Base-by-base conservation (phyloP, 2,888 invertebrate genomes). In the Eupelmus urozonus region DNA sequence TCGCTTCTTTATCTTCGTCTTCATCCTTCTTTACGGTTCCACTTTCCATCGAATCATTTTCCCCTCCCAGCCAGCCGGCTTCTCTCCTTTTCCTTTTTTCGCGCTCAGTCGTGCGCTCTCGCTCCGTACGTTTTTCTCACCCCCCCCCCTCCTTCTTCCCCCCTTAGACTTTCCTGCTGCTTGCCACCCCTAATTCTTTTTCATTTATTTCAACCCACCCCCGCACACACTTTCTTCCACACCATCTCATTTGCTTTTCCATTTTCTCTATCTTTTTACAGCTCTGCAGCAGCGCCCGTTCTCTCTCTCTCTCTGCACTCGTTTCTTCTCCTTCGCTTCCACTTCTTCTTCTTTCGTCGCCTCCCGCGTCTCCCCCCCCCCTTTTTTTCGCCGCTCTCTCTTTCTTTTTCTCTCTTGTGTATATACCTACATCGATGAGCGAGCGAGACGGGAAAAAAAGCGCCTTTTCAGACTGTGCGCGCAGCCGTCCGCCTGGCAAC, bases 181-280 rank as follows among this genome's bases (percentile, higher is more conserved):
- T 49, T 20, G 51, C 69, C 53, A 51, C 59, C 65, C 65, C 70
- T 25, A 67, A 76, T 74, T 77, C 66, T 77, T 80, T 77, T 80
- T 80, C 80, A 80, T 80, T 80, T 77, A 77, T 77, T 73, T 57
- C 67, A 40, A 11, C 25, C 69, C 57, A 27, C 23, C 34, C 34
- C 51, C 40, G 42, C 63, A 60, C 60, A n/a, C 62, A 27, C 71
- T 76, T 62, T 69, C 67, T 80, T 76, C 70, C 72, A 65, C 65
- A 27, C 79, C 70, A 78, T 80, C 79, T 80, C 80, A 78, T 79
- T 80, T 80, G 72, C 70, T 79, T 80, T 76, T 78, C 69, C 78
- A 76, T 78, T 80, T 80, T 79, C 70, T 76, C 76, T 69, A 76
- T 76, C 71, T 72, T 71, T 78, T 80, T 80, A 69, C 49, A 59